Evolutionary conservation across 2,888 invertebrate species (phyloP), one percentile per base, ranked within the genome.

Genomic region (Conomelus anceps): DNA sequence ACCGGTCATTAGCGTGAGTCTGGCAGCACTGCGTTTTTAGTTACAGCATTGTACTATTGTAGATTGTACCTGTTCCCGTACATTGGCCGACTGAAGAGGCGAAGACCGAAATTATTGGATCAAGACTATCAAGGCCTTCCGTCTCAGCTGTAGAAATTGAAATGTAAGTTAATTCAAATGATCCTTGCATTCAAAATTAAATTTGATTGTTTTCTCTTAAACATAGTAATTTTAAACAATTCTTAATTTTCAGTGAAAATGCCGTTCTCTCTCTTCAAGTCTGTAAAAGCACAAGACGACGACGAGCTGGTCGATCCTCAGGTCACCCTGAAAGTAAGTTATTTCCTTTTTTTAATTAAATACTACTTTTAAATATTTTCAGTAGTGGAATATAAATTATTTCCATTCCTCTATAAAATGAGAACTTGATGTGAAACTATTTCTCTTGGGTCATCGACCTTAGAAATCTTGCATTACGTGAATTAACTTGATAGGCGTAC

Each of bases 301-400:
- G 91, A 91, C 41, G 97, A 97, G 88, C 92, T 98, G 91, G 96
- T 97, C 23, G 98, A 98, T 93, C 97, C 98, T 29, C 97, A 97
- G 92, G 94, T 94, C 90, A 93, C 94, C 84, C 93, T 98, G 26
- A 95, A 22, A 87, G 90, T 90, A 90, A 88, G 84, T 88, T n/a
- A 85, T 20, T n/a, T 29, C n/a, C 3, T n/a, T n/a, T 63, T n/a
- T 63, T 63, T 63, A 1, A 63, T 63, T 63, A n/a, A 6, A 13
- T 63, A 4, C n/a, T n/a, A n/a, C n/a, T 63, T n/a, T 63, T 34
- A 9, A 34, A 34, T 34, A 34, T 34, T 1, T n/a, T 63, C n/a
- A 1, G 63, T 63, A 13, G n/a, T n/a, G n/a, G n/a, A n/a, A 7
- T 34, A 34, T 34, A 17, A 3, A 34, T 34, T n/a, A n/a, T n/a